phyloP scores from a whole-genome alignment of 2,113 vertebrate species.

The Oceanodroma tethys region DNA sequence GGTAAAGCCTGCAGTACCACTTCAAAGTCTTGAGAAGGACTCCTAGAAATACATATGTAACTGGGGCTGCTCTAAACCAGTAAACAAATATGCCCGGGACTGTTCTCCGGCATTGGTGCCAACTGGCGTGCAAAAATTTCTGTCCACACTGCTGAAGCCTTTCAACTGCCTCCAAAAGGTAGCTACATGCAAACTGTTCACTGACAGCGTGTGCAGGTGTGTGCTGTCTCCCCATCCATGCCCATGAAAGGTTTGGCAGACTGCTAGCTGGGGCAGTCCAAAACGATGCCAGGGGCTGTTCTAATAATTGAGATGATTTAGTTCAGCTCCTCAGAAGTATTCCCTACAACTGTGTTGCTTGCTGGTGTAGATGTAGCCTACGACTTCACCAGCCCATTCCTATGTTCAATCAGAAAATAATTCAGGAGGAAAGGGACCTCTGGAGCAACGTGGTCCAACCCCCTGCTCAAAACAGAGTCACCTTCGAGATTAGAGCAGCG shows the following conservation, averaged over 20 bases:
- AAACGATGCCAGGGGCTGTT: not conserved
- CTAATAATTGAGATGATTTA: not conserved
- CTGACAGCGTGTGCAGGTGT: not conserved
- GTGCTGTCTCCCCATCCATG: not conserved
- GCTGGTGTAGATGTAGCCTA: not conserved
- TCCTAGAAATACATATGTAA: not conserved
- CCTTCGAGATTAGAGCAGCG: not conserved
- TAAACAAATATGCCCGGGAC: not conserved
- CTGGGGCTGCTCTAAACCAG: not conserved
- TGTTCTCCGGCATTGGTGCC: not conserved
- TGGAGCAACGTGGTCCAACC: not conserved
- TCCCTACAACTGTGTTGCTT: not conserved
- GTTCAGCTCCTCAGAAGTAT: not conserved
- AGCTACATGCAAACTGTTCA: not conserved
- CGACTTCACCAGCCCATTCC: not conserved
- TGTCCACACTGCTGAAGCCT: not conserved
- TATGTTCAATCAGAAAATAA: not conserved
- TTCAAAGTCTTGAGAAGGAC: not conserved
- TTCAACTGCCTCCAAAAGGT: not conserved
- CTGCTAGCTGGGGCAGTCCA: not conserved
- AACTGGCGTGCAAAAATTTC: not conserved
- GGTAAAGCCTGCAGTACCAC: not conserved
- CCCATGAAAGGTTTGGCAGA: not conserved
- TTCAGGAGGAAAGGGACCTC: not conserved
- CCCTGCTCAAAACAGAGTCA: not conserved